These are phyloP conservation scores for Haliclystus octoradiatus DNA, from an alignment of 30 jellyfish, hydroid and myxozoan genomes.

Conservation along the genomic window DNA sequence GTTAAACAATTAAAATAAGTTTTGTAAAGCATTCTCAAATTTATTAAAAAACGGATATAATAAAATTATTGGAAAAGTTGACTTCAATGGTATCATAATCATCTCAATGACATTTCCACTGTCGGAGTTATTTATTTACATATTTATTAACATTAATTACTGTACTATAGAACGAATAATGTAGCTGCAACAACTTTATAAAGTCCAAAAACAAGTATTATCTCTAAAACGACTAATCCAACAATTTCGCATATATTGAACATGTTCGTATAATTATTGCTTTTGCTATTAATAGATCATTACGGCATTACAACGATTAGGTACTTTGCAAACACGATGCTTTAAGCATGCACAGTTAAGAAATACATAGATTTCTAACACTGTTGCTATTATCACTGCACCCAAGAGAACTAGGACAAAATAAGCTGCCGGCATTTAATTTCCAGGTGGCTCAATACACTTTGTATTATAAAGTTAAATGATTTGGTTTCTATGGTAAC, in stretches of 20 bases:
- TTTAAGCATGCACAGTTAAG: slow-evolving; percentile 54
- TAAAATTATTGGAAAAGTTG: too few relatives aligned
- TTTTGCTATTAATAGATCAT: slow-evolving; percentile 5
- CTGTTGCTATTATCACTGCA: slow-evolving; percentile 47
- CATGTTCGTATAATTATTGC: not conserved
- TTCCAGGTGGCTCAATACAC: too few relatives aligned
- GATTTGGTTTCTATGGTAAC: too few relatives aligned
- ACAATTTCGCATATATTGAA: slow-evolving; percentile 30
- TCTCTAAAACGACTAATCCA: slow-evolving; percentile 45
- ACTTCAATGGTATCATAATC: too few relatives aligned
- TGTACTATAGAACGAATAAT: slow-evolving; percentile 14
- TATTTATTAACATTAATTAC: too few relatives aligned
- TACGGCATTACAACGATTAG: slow-evolving; percentile 52
- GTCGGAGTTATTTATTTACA: too few relatives aligned
- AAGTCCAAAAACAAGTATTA: slow-evolving; percentile 40
- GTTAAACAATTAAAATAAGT: too few relatives aligned
- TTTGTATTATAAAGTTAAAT: too few relatives aligned
- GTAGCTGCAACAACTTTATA: slow-evolving; percentile 25
- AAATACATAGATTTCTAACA: slow-evolving; percentile 47
- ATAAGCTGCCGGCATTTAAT: slow-evolving; percentile 63
- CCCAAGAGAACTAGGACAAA: slow-evolving; percentile 55
- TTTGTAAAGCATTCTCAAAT: too few relatives aligned
- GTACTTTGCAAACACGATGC: slow-evolving; percentile 57
- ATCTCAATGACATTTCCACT: too few relatives aligned
- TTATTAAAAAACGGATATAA: too few relatives aligned